These are phyloP conservation scores for Muscicapa adusta DNA, from an alignment of 2,113 vertebrate species.

Conservation along the genomic window DNA sequence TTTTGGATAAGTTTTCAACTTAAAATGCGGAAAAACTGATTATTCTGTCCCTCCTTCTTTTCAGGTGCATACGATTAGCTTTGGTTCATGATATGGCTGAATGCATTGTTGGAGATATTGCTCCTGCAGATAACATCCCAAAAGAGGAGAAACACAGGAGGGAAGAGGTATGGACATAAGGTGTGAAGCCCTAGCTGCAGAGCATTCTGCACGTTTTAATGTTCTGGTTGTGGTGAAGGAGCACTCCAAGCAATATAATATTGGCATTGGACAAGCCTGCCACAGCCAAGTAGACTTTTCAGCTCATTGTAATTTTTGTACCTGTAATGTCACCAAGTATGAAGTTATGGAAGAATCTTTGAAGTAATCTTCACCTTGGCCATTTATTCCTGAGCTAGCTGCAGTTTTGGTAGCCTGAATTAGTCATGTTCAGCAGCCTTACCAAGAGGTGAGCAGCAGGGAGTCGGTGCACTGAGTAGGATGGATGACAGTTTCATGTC, in stretches of 20 bases:
- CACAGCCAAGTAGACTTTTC: background rate
- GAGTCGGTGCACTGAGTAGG: background rate
- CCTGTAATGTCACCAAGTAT: rapidly evolving
- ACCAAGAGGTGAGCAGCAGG: background rate
- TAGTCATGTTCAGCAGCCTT: background rate
- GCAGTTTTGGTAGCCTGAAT: background rate
- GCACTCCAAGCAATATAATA: background rate
- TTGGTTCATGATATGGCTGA: constrained; percentile 98
- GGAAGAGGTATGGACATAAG: constrained; percentile 78
- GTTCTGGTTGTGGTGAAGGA: background rate
- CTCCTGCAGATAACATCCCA: constrained; percentile 92
- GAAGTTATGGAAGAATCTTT: background rate
- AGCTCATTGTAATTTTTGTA: background rate
- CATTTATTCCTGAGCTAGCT: background rate
- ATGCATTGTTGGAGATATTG: constrained; percentile 96
- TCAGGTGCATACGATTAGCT: constrained; percentile 90
- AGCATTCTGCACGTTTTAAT: background rate
- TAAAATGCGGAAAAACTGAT: background rate
- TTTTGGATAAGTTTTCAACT: background rate
- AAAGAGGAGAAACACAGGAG: constrained; percentile 92
- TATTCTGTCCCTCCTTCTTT: constrained; percentile 21
- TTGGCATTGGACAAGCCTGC: background rate
- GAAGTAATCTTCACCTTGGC: background rate
- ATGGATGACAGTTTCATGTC: background rate
- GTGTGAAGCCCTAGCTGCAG: background rate